Evolutionary conservation across 1,140 invertebrate genomes (phyloP), one percentile per base, ranked within the genome.

Genomic region (Caenorhabditis latens): DNA sequence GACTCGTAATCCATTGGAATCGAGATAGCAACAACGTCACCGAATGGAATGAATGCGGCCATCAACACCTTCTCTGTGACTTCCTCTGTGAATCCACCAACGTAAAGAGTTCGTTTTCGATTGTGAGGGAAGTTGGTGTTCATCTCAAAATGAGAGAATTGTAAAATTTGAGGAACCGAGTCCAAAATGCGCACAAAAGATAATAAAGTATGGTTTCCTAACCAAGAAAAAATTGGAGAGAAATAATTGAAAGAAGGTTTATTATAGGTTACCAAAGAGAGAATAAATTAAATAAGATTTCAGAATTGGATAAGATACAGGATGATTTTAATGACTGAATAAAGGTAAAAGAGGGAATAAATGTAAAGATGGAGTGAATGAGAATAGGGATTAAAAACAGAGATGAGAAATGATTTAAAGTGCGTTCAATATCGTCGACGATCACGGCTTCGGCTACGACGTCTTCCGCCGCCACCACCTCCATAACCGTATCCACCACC

Each of bases 1-100:
- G 94, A 96, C 93, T 99, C 97, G 94, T 99, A 99, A 94, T 99
- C 98, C 40, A 99, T 93, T 48, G 98, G 98, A 92, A 99, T 97
- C 94, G 99, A 97, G 43, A 99, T 95, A 93, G 99, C 97, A 53
- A 97, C 95, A 79, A 99, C 95, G 93, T 99, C 98, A 16, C 98
- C 98, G 94, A 99, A 99, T 19, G 98, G 97, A 90, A 99, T 96
- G 92, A 99, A 99, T 0, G 97, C 98, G 87, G 97, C 96, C 93
- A 97, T 96, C 5, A 99, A 55, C 1, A 88, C 95, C 94, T 99
- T 97, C 90, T 99, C 97, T 91, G 97, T 97, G 0, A 99, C 97
- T 94, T 99, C 98, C 91, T 99, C 98, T 0, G 97, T 96, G 89
- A 99, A 94, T 9, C 98, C 98, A 89, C 98, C 96, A 95, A 91